phyloP scores from a whole-genome alignment of 2,888 invertebrate genomes.

The Nephrotoma appendiculata region DNA sequence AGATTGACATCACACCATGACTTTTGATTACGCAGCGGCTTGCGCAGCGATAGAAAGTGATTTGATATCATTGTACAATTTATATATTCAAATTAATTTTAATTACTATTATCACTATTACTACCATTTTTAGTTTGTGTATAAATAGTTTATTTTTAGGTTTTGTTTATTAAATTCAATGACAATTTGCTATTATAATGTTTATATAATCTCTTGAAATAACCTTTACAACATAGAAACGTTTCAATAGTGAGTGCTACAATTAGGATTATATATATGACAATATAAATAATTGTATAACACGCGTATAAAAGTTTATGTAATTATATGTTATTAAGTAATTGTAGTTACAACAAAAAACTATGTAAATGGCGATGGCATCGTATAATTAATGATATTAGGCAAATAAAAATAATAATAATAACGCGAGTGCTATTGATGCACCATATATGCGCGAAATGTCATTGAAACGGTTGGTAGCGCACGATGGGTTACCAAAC shows the following conservation, averaged over 20 bases:
- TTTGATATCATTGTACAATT: neutral
- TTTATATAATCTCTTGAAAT: too few relatives aligned
- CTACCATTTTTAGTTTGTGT: neutral
- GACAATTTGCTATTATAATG: neutral
- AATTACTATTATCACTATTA: too few relatives aligned
- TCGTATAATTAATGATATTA: neutral
- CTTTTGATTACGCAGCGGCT: neutral
- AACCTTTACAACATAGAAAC: too few relatives aligned
- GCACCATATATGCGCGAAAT: neutral
- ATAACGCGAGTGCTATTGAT: neutral
- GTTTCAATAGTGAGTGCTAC: neutral
- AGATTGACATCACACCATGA: neutral
- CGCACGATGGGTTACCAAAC: neutral
- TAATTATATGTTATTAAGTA: neutral
- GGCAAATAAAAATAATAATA: neutral
- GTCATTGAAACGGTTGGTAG: neutral
- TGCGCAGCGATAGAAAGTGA: neutral
- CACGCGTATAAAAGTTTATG: neutral
- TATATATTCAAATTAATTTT: too few relatives aligned
- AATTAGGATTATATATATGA: neutral
- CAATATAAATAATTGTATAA: neutral
- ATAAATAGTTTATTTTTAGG: neutral
- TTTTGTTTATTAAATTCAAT: neutral
- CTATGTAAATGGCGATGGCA: neutral
- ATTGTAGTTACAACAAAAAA: neutral